Conservation (phyloP, 2,797 vertebrate species). For the Microchirus variegatus region DNA sequence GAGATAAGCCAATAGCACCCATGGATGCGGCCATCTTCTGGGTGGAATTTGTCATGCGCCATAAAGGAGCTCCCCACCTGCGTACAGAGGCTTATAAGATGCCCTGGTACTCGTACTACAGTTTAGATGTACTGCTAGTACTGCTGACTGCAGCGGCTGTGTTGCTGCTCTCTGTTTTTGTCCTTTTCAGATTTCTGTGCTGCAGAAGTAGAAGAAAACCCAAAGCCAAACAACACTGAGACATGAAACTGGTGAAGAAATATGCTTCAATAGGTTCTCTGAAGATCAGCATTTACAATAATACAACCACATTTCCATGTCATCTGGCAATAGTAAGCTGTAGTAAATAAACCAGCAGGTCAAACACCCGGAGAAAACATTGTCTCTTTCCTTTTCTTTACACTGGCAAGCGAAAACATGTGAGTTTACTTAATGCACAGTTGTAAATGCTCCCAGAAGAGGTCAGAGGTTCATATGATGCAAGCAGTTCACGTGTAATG, state of each 20-base stretch:
- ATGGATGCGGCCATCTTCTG: constrained; percentile 75
- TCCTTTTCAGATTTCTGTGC: constrained; percentile 46
- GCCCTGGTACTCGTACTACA: constrained; percentile 77
- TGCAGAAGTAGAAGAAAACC: constrained; percentile 40
- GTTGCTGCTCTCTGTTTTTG: constrained; percentile 26
- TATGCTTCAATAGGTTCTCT: not conserved
- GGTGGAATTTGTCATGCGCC: constrained; percentile 78
- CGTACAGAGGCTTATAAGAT: constrained; percentile 72
- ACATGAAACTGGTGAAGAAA: not conserved
- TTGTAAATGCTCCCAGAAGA: constrained; percentile 15
- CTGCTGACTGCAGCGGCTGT: constrained; percentile 20
- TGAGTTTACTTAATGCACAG: not conserved
- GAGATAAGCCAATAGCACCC: constrained; percentile 66
- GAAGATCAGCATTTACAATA: too few species aligned
- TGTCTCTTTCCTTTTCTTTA: too few species aligned
- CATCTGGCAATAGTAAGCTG: too few species aligned
- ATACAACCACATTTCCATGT: too few species aligned
- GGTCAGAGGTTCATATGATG: constrained; percentile 19
- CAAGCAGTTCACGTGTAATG: not conserved
- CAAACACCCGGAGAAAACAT: too few species aligned
- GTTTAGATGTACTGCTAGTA: constrained; percentile 64
- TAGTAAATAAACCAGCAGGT: too few species aligned
- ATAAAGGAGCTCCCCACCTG: constrained; percentile 75
- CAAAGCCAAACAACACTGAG: constrained; percentile 65
- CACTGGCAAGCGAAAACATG: too few species aligned